Conservation (phyloP, 2,888 invertebrate species). For the Xylota sylvarum region DNA sequence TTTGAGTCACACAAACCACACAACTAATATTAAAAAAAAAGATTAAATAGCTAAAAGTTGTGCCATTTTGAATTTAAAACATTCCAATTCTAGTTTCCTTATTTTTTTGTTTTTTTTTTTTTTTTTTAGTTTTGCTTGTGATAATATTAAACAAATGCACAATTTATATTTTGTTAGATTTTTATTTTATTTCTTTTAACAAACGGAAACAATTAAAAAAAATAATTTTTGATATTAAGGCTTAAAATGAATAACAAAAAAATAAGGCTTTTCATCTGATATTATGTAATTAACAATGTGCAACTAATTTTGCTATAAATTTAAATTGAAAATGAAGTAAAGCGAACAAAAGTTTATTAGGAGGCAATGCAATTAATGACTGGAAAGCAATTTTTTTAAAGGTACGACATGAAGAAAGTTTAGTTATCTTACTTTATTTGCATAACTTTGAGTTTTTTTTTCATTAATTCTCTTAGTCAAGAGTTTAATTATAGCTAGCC, state of each 20-base stretch:
- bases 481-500: no score
- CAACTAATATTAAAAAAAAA: conserved; percentile 17
- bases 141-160: conserved; percentile 58
- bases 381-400: neutral
- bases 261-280: no score
- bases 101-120: conserved; percentile 18
- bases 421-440: no score
- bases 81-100: conserved; percentile 50
- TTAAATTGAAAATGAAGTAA: neutral
- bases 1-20: conserved; percentile 36
- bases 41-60: conserved; percentile 38
- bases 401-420: neutral
- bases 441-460: no score
- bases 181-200: conserved; percentile 27
- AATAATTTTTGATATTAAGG: conserved; percentile 50
- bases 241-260: conserved; percentile 6
- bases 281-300: neutral
- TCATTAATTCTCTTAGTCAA: no score
- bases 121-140: conserved; percentile 47
- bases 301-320: conserved; percentile 21
- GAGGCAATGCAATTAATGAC: neutral
- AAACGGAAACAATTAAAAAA: conserved; percentile 56
- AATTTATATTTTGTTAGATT: conserved; percentile 50
- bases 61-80: conserved; percentile 61
- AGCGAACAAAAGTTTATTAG: neutral